Percentiles rank a stretch among this genome's conserved stretches.
phyloP scores from a whole-genome alignment of 2,797 vertebrate genomes.

The Remorina albescens region DNA sequence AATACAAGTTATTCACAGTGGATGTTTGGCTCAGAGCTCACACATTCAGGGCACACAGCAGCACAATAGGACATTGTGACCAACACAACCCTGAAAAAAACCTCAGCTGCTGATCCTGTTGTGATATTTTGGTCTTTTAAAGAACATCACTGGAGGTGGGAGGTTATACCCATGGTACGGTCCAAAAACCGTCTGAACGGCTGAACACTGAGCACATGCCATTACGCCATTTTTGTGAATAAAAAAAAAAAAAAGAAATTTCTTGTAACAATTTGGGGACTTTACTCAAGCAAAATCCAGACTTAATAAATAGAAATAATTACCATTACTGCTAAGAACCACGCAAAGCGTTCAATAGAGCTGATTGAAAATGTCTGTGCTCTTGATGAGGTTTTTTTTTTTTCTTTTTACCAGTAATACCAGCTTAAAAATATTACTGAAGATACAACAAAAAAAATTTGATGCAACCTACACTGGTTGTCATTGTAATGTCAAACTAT shows the following conservation, averaged over 20 bases:
- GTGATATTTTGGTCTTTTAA: conserved; percentile 6
- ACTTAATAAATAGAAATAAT: not conserved
- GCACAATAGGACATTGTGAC: not conserved
- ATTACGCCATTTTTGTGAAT: not conserved
- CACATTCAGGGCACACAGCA: conserved; percentile 13
- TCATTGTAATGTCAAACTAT: too few species aligned
- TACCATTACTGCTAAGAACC: not conserved
- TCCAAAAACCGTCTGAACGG: not conserved
- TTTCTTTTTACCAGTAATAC: not conserved
- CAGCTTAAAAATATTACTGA: not conserved
- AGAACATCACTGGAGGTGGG: not conserved
- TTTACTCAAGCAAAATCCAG: not conserved
- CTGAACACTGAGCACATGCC: not conserved
- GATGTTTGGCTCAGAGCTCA: not conserved
- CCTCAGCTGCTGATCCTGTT: conserved; percentile 5
- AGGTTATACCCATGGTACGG: conserved; percentile 7
- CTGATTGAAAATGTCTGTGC: not conserved
- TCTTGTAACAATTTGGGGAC: not conserved
- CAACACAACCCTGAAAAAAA: not conserved
- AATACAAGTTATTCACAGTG: not conserved
- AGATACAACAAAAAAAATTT: not conserved
- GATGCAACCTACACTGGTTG: too few species aligned
- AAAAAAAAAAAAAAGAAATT: not conserved
- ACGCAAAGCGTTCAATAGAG: not conserved
- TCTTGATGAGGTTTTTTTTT: not conserved